Evolutionary conservation across 1,140 invertebrate genomes (phyloP), one percentile per base, ranked within the genome.

Genomic region (Octopus sinensis): DNA sequence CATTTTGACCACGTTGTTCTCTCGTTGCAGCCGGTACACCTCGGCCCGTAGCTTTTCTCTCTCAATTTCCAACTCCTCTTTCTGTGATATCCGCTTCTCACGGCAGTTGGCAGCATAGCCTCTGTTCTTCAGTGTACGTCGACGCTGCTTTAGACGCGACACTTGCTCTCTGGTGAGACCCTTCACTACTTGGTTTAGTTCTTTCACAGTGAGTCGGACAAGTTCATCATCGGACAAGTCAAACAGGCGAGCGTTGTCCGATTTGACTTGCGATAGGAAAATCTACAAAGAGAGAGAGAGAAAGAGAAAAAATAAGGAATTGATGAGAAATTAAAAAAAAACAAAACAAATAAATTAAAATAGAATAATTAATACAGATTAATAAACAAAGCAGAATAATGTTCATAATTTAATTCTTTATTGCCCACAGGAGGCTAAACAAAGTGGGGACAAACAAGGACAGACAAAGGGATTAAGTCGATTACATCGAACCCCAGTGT

Each of bases 61-160:
- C 78, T 94, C 94, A 83, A 94, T 92, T 91, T 99, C 97, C 85
- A 99, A 91, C 62, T 88, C 88, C 82, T 90, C 90, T 84, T 91
- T 91, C 79, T 91, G 90, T 4, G 88, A 87, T 43, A 90, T 84
- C 56, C 91, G 85, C 79, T 90, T 91, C 80, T 90, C 89, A 7
- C 98, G 94, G 90, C 98, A 99, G 90, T 98, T 99, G 88, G 99
- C 97, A 52, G 98, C 98, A 92, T 99, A 99, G 4, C 98, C 97
- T 13, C 98, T 94, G 91, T 99, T 99, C 91, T 99, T 99, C 23
- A 99, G 92, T 10, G 98, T 99, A 83, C 98, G 93, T 53, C 98
- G 92, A 89, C 98, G 97, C 91, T 99, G 97, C 92, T 99, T 99
- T 81, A 99, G 91, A 73, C 95, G 93, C 12, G 95, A 93, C 2